Evolutionary conservation across 1,140 invertebrate genomes (phyloP).

Genomic region (Philotrypesis tridentata): DNA sequence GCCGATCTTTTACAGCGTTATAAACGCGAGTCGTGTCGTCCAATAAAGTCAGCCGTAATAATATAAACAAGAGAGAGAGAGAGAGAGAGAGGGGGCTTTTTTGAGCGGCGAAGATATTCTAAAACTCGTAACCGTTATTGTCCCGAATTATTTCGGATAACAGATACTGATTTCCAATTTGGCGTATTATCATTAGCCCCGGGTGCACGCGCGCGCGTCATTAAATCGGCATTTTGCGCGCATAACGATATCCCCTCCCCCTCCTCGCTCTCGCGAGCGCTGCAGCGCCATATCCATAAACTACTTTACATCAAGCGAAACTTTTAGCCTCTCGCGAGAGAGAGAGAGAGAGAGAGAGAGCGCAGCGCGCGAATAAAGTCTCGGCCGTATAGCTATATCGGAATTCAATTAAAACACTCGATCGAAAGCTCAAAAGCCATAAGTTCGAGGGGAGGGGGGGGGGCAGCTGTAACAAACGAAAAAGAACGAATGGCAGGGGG

Average conservation of each 20-base stretch:
- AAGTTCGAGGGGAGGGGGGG: background rate
- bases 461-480: background rate
- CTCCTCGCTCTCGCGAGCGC: too few species aligned
- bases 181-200: background rate
- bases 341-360: too few species aligned
- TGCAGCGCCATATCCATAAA: background rate
- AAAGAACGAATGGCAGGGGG: background rate
- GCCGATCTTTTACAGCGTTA: too few species aligned
- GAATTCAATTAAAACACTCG: background rate
- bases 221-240: background rate
- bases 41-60: too few species aligned
- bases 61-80: too few species aligned
- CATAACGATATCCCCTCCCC: background rate
- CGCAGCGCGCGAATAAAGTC: too few species aligned
- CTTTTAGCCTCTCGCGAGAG: background rate
- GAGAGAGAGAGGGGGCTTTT: too few species aligned
- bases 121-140: background rate
- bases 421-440: background rate
- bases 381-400: background rate
- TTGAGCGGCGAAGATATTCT: background rate
- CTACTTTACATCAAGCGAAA: background rate
- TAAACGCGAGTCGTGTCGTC: too few species aligned
- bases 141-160: background rate
- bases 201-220: too few species aligned
- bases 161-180: background rate